These are phyloP conservation scores for Odocoileus hemionus DNA, from an alignment of 2,113 vertebrate genomes.

Conservation along the genomic window DNA sequence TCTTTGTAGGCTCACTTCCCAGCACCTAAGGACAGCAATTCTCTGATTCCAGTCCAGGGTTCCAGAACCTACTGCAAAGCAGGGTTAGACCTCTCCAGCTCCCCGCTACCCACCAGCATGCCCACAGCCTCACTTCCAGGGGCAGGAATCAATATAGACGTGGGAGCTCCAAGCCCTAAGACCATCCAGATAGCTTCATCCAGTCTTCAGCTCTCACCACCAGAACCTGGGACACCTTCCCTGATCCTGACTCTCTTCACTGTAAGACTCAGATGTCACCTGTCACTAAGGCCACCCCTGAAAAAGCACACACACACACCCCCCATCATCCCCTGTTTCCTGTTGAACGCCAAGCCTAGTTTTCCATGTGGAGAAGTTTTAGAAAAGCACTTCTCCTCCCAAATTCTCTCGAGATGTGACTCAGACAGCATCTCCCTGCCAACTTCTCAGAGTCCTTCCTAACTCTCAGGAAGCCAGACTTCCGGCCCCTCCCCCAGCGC, in stretches of 20 bases:
- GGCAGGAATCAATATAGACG: not conserved
- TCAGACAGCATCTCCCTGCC: not conserved
- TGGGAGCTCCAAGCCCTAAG: not conserved
- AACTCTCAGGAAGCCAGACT: slow-evolving; percentile 1
- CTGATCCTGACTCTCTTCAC: not conserved
- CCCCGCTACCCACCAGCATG: not conserved
- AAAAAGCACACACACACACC: not conserved
- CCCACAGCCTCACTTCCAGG: not conserved
- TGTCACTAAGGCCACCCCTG: not conserved
- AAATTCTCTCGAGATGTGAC: slow-evolving; percentile 29
- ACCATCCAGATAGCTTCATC: not conserved
- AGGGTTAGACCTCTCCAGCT: not conserved
- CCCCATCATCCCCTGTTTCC: not conserved
- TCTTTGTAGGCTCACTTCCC: not conserved
- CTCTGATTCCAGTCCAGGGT: not conserved
- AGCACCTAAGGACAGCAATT: not conserved
- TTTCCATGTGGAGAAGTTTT: not conserved
- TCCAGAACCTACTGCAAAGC: not conserved
- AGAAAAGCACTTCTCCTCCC: slow-evolving; percentile 10
- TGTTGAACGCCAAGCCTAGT: not conserved
- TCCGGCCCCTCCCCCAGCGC: not conserved
- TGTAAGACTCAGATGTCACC: not conserved
- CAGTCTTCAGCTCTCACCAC: not conserved
- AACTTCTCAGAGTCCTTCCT: not conserved
- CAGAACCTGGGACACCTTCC: not conserved